Conservation (phyloP, 2,888 invertebrate species). For the Cephus sareptanus region DNA sequence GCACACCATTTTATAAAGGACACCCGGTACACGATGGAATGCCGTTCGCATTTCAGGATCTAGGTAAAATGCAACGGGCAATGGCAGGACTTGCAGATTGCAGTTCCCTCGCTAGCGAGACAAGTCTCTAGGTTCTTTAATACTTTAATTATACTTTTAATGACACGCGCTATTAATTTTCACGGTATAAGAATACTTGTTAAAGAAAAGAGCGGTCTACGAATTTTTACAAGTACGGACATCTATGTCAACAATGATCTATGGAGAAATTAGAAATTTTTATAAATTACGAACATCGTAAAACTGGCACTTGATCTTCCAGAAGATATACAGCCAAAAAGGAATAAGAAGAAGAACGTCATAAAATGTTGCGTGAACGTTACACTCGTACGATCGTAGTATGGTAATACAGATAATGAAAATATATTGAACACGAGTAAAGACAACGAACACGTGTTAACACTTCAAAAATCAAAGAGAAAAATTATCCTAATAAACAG, state of each 20-base stretch:
- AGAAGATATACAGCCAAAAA: no score
- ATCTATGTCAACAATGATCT: not conserved
- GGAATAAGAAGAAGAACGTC: not conserved
- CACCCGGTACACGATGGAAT: slow-evolving; percentile 34
- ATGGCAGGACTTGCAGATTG: slow-evolving; percentile 11
- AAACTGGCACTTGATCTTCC: not conserved
- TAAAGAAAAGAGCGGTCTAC: not conserved
- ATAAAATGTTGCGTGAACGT: not conserved
- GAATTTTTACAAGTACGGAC: not conserved
- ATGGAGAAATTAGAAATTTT: not conserved
- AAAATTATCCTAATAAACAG: not conserved
- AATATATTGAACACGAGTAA: not conserved
- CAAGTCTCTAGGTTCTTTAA: not conserved
- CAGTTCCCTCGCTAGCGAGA: not conserved
- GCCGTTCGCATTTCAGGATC: slow-evolving; percentile 34
- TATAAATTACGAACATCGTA: not conserved
- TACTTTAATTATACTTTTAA: not conserved
- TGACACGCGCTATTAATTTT: not conserved
- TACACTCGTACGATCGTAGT: not conserved
- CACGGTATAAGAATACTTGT: not conserved
- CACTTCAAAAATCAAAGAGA: not conserved
- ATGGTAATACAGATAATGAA: not conserved
- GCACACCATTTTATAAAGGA: not conserved
- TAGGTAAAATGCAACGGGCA: slow-evolving; percentile 26
- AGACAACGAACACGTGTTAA: not conserved